Percentiles rank a stretch among this genome's conserved stretches.
These are phyloP conservation scores for Patella pellucida DNA, from an alignment of 2,888 invertebrate species.

Conservation along the genomic window DNA sequence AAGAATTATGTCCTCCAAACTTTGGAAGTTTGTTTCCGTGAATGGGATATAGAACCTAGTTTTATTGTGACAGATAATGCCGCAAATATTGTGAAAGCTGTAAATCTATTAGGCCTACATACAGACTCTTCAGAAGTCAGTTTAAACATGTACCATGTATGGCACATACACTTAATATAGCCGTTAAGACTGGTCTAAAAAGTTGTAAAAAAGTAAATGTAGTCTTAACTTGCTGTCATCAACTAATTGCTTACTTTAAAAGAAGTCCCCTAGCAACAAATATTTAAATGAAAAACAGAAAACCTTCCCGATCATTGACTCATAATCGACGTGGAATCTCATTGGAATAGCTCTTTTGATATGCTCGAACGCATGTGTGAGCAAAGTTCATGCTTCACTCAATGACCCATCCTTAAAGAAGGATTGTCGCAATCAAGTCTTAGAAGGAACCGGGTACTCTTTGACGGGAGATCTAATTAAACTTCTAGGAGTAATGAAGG, in stretches of 20 bases:
- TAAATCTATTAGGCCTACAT: background rate
- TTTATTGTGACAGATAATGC: conserved; percentile 16
- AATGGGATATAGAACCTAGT: background rate
- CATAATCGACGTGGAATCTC: conserved; percentile 12
- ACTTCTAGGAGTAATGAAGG: background rate
- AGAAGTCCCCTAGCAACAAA: background rate
- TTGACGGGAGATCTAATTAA: background rate
- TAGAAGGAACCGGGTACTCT: background rate
- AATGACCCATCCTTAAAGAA: background rate
- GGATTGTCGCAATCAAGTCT: background rate
- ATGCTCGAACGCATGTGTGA: conserved; percentile 11
- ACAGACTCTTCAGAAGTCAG: background rate
- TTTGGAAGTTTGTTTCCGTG: background rate
- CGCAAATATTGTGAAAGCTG: conserved; percentile 5
- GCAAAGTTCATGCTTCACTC: conserved; percentile 3
- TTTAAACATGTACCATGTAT: conserved; percentile 18
- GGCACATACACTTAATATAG: conserved; percentile 17
- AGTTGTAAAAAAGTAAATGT: background rate
- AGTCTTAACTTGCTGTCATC: background rate
- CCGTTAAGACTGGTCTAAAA: background rate
- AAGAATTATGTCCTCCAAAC: background rate
- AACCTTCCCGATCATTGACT: background rate
- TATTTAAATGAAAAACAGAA: conserved; percentile 4
- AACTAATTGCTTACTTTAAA: conserved; percentile 17
- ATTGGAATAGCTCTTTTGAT: conserved; percentile 18